Percentiles rank a stretch among this genome's conserved stretches.
phyloP scores from a whole-genome alignment of 2,888 invertebrate species.

The Tupiocoris notatus region DNA sequence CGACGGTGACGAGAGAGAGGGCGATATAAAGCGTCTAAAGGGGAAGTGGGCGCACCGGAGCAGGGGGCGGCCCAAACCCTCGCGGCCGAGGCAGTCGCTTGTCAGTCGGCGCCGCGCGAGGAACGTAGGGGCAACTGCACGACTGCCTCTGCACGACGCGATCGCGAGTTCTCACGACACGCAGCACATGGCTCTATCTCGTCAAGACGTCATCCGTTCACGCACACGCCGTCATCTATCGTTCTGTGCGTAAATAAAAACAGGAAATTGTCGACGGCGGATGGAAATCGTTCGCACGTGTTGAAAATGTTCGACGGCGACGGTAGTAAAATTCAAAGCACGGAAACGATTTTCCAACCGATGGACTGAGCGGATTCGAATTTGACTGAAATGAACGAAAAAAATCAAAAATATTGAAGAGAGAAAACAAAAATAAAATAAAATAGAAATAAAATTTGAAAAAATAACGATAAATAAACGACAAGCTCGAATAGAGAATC shows the following conservation, averaged over 20 bases:
- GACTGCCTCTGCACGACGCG: conserved; percentile 25
- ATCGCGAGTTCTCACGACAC: conserved; percentile 17
- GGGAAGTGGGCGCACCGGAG: neutral
- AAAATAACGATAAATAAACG: too few species aligned
- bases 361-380: too few species aligned
- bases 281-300: neutral
- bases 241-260: neutral
- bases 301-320: neutral
- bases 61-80: neutral
- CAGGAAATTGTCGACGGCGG: neutral
- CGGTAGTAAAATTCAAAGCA: too few species aligned
- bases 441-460: neutral
- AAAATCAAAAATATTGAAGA: too few species aligned
- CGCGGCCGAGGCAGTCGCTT: conserved; percentile 25
- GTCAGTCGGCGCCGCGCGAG: conserved; percentile 33
- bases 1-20: neutral
- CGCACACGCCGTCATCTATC: neutral
- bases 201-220: neutral
- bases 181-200: conserved; percentile 19
- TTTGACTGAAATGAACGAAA: too few species aligned
- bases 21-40: neutral
- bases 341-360: neutral
- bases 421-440: neutral
- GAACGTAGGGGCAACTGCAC: conserved; percentile 2
- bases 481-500: too few species aligned